Percentiles rank a stretch among this genome's conserved stretches.
Evolutionary conservation across 1,140 invertebrate species (phyloP).

Genomic region (Caligus rogercresseyi): DNA sequence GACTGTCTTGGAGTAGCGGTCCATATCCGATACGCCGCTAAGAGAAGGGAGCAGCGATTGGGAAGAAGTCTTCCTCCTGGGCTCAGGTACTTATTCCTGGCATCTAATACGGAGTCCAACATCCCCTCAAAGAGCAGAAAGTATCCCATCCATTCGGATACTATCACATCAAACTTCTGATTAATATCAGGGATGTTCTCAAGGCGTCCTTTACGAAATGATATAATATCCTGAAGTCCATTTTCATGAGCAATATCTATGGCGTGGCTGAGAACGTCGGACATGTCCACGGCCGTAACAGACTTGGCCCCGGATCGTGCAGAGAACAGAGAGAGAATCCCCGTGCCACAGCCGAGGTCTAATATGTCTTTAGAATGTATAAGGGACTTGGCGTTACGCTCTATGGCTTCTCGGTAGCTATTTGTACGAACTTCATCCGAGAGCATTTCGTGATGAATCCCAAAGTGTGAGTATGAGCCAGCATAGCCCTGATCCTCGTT

Average conservation of each 20-base stretch:
- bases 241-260: constrained; percentile 45
- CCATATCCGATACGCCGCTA: constrained; percentile 74
- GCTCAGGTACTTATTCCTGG: constrained; percentile 76
- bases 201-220: constrained; percentile 62
- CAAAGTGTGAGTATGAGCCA: constrained; percentile 88
- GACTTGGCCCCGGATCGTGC: constrained; percentile 77
- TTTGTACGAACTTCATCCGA: constrained; percentile 72
- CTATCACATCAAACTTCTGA: constrained; percentile 80
- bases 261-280: constrained; percentile 66
- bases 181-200: constrained; percentile 65
- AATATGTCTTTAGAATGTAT: constrained; percentile 51
- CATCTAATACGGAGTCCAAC: constrained; percentile 75
- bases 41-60: constrained; percentile 68
- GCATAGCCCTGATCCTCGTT: constrained; percentile 64
- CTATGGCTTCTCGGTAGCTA: constrained; percentile 81
- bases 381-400: constrained; percentile 45
- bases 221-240: constrained; percentile 49
- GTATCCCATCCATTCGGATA: constrained; percentile 99
- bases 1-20: constrained; percentile 49
- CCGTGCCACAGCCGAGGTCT: constrained; percentile 93
- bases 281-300: constrained; percentile 84
- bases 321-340: constrained; percentile 86
- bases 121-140: constrained; percentile 95
- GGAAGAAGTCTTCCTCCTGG: constrained; percentile 64
- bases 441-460: constrained; percentile 91